phyloP scores from a whole-genome alignment of 2,797 vertebrate species.

The Sebastes oblongus region DNA sequence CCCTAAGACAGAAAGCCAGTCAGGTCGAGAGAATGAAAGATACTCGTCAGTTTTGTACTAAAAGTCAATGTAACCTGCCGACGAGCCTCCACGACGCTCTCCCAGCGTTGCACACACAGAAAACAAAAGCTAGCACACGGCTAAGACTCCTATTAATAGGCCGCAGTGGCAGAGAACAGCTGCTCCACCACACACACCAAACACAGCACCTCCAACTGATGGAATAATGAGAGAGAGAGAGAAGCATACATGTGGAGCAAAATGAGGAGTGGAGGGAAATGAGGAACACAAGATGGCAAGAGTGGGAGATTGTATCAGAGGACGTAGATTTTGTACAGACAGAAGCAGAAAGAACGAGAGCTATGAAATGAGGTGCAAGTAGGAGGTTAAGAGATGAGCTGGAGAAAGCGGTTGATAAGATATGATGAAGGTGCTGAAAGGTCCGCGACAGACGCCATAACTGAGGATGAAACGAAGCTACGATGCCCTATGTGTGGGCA shows the following conservation, averaged over 20 bases:
- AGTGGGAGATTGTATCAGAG: slow-evolving; percentile 37
- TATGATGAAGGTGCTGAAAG: slow-evolving; percentile 37
- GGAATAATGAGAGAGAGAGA: slow-evolving; percentile 73
- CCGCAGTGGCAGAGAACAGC: slow-evolving; percentile 80
- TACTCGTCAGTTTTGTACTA: slow-evolving; percentile 18
- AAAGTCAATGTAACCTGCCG: slow-evolving; percentile 33
- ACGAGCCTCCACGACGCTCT: slow-evolving; percentile 33
- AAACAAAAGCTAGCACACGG: slow-evolving; percentile 69
- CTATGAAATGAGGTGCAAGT: slow-evolving; percentile 6
- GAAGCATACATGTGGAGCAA: slow-evolving; percentile 24
- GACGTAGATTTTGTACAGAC: slow-evolving; percentile 7
- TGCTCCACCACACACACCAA: slow-evolving; percentile 76
- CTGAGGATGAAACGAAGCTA: slow-evolving; percentile 42
- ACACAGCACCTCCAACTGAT: slow-evolving; percentile 76
- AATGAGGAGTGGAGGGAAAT: slow-evolving; percentile 15
- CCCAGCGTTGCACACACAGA: slow-evolving; percentile 52
- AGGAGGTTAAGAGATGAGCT: slow-evolving; percentile 32
- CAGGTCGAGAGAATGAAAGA: slow-evolving; percentile 5
- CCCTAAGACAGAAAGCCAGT: neutral
- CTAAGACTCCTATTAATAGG: slow-evolving; percentile 82
- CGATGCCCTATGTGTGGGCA: slow-evolving; percentile 74
- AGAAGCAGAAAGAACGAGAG: slow-evolving; percentile 4
- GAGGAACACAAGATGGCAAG: neutral
- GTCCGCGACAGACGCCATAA: slow-evolving; percentile 44
- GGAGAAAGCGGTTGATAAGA: slow-evolving; percentile 38